A percentile compares a stretch with the other conserved stretches of the same genome.
These are phyloP conservation scores for Drosophila nikananu DNA, from an alignment of 1,140 invertebrate species.

Conservation along the genomic window DNA sequence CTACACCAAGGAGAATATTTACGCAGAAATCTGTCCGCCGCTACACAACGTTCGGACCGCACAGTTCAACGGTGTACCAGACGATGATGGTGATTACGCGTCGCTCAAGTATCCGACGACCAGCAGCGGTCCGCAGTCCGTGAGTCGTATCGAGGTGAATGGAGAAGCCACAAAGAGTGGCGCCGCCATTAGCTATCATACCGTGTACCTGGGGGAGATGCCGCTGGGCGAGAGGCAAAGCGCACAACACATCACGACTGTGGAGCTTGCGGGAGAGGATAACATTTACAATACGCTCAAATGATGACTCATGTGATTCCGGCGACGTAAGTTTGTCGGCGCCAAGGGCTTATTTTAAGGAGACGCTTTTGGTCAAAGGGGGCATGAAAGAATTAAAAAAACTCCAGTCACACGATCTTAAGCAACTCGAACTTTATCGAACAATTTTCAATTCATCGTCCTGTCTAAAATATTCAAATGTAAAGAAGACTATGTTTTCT, in stretches of 20 bases:
- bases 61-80: slow-evolving; percentile 52
- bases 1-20: slow-evolving; percentile 87
- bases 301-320: slow-evolving; percentile 85
- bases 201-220: slow-evolving; percentile 78
- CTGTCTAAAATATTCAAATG: neutral
- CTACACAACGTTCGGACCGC: slow-evolving; percentile 65
- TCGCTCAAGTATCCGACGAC: slow-evolving; percentile 69
- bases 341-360: slow-evolving; percentile 70
- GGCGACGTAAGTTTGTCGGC: slow-evolving; percentile 75
- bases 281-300: slow-evolving; percentile 85
- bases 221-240: slow-evolving; percentile 68
- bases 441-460: slow-evolving; percentile 1
- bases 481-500: neutral
- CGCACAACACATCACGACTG: slow-evolving; percentile 71
- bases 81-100: slow-evolving; percentile 75
- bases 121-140: slow-evolving; percentile 63
- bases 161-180: slow-evolving; percentile 57
- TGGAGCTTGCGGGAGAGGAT: slow-evolving; percentile 75
- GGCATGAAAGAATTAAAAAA: slow-evolving; percentile 12
- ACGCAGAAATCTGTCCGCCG: slow-evolving; percentile 87
- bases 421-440: slow-evolving; percentile 19
- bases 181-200: slow-evolving; percentile 78
- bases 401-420: slow-evolving; percentile 29
- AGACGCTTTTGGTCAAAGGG: slow-evolving; percentile 21
- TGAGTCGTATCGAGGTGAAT: slow-evolving; percentile 80